Conservation (phyloP, 2,113 vertebrate species). For the Candoia aspera region DNA sequence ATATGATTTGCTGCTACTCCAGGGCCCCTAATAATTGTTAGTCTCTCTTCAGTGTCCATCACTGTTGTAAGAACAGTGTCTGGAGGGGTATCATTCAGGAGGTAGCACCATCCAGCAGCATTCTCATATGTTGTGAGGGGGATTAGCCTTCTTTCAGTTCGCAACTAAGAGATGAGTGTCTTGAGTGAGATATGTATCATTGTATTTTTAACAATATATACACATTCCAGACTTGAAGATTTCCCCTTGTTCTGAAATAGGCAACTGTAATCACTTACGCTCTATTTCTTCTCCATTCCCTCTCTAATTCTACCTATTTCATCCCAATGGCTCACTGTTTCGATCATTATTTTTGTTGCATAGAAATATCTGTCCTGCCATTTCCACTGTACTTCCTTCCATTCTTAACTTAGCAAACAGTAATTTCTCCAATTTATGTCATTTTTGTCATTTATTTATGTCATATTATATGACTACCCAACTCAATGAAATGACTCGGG, state of each 20-base stretch:
- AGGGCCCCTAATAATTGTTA: background rate
- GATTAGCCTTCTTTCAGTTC: background rate
- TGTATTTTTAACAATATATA: background rate
- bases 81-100: background rate
- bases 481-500: background rate
- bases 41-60: background rate
- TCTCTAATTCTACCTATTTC: background rate
- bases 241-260: background rate
- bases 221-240: background rate
- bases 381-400: background rate
- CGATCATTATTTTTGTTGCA: background rate
- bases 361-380: background rate
- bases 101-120: background rate
- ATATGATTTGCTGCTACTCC: background rate
- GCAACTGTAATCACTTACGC: background rate
- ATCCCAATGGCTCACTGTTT: background rate
- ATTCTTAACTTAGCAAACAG: background rate
- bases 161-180: background rate
- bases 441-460: background rate
- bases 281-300: background rate
- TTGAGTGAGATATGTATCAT: background rate
- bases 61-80: background rate
- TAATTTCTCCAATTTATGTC: background rate
- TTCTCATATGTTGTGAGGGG: background rate
- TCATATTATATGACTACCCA: background rate